Evolutionary conservation across 2,888 invertebrate genomes (phyloP).

Genomic region (Andrena bucephala): DNA sequence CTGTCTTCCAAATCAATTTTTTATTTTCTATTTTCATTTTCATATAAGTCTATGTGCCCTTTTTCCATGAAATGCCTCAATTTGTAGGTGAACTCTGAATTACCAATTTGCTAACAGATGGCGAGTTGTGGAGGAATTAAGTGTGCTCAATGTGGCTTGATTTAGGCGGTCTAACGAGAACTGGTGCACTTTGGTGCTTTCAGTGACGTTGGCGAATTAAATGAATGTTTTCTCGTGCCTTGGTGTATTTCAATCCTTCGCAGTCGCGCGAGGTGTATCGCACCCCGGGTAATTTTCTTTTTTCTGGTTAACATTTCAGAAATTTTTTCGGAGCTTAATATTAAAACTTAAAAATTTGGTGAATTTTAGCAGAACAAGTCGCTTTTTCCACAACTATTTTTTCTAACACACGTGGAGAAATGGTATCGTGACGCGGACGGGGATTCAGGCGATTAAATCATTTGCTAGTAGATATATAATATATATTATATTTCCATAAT

Average conservation of each 20-base stretch:
- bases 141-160: not conserved
- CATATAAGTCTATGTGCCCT: too few relatives aligned
- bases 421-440: too few relatives aligned
- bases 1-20: too few relatives aligned
- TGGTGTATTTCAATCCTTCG: not conserved
- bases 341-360: too few relatives aligned
- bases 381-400: too few relatives aligned
- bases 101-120: too few relatives aligned
- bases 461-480: constrained; percentile 61
- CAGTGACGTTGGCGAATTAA: not conserved
- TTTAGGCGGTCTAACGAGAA: not conserved
- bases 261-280: not conserved
- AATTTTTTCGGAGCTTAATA: too few relatives aligned
- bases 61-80: too few relatives aligned
- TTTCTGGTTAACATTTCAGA: too few relatives aligned
- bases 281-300: not conserved
- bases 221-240: not conserved
- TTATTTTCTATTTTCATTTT: too few relatives aligned
- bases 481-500: constrained; percentile 75
- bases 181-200: not conserved
- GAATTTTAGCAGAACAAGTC: too few relatives aligned
- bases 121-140: not conserved
- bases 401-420: not conserved
- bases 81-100: too few relatives aligned
- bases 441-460: constrained; percentile 32